A percentile compares a stretch with the other conserved stretches of the same genome.
These are phyloP conservation scores for Sturnira hondurensis DNA, from an alignment of 2,113 vertebrate species.

Conservation along the genomic window DNA sequence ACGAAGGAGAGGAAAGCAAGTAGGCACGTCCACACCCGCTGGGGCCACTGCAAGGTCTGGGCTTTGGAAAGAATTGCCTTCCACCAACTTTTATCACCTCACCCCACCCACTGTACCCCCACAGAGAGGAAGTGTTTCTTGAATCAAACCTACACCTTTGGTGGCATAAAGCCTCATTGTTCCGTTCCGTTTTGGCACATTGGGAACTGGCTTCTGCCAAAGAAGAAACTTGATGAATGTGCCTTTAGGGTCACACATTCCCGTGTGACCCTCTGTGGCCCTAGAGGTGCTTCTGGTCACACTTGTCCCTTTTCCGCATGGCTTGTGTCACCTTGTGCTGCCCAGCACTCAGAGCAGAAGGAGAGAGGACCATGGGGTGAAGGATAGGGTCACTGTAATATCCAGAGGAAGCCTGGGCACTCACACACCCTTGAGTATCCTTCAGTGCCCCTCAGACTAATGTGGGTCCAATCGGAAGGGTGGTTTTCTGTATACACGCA, in stretches of 20 bases:
- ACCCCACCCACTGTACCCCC: not conserved
- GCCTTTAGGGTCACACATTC: not conserved
- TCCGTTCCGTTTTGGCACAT: not conserved
- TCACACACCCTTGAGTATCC: no score
- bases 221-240: not conserved
- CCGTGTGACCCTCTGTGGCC: not conserved
- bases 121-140: conserved; percentile 43
- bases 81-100: conserved; percentile 42
- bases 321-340: not conserved
- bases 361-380: not conserved
- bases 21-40: not conserved
- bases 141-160: conserved; percentile 22
- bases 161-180: not conserved
- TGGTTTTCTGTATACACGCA: not conserved
- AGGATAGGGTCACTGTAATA: not conserved
- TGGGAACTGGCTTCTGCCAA: not conserved
- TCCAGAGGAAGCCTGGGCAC: not conserved
- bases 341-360: not conserved
- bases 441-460: not conserved
- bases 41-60: not conserved
- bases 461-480: not conserved
- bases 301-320: not conserved
- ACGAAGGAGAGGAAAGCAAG: not conserved
- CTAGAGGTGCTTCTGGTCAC: not conserved
- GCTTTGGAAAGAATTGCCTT: not conserved